Base-by-base conservation (phyloP, 1,140 invertebrate species). In the Paraescarpia echinospica region DNA sequence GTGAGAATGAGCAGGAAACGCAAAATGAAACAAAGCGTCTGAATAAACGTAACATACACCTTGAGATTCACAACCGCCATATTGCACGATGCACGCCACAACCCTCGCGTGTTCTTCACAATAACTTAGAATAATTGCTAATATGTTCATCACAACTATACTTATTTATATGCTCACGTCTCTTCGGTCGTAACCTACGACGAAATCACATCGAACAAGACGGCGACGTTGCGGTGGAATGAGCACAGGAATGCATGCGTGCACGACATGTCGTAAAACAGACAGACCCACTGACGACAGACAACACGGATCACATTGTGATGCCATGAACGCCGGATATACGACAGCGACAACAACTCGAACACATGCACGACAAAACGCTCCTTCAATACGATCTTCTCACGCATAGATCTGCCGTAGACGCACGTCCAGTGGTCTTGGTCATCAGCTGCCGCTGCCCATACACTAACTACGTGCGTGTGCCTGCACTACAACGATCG, bases 11-110 rank as follows among this genome's bases (percentile, higher is more conserved):
- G 59, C 59, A 27, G 59, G 59, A 77, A 77, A 77, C 59, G 27
- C 59, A 77, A 77, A 77, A 77, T 77, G 59, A 77, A 77, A 77
- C 22, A 77, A 31, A 77, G 4, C 59, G 12, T 77, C 59, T 27
- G 59, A 77, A 77, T 77, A 77, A 77, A 77, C 59, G 59, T 77
- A 77, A 31, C 18, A 77, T 77, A 77, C 59, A 77, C 22, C 9
- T 77, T 77, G 59, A 77, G 59, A 77, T 77, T 77, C 59, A 77
- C 59, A 77, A 77, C 59, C 59, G 59, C 59, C 59, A 77, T 77
- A 77, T 77, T 77, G 59, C 59, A 77, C 59, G 59, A 77, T 31
- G 59, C 59, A 31, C 59, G 59, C 59, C 59, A 77, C 59, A 18
- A 77, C 8, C 59, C 8, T 31, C 18, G 59, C 59, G 27, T 31